Percentiles rank a stretch among this genome's conserved stretches.
Evolutionary conservation across 2,888 invertebrate genomes (phyloP).

Genomic region (Salpingus planirostris): DNA sequence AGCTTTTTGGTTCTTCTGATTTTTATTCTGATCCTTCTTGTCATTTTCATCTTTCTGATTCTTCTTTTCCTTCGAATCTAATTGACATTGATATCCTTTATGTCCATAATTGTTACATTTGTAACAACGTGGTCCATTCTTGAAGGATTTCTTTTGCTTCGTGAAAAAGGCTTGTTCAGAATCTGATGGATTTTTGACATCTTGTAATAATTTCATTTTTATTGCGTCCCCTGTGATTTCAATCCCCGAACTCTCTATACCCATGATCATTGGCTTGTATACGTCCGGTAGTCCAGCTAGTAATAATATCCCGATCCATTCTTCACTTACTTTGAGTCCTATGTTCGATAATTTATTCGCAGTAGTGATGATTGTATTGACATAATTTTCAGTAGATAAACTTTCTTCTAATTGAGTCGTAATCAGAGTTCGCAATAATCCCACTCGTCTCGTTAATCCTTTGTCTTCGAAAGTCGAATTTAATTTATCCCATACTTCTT

Average conservation of each 20-base stretch:
- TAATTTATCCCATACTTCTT: background rate
- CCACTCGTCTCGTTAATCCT: background rate
- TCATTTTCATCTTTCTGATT: no score
- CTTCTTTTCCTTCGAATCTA: no score
- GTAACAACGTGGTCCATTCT: background rate
- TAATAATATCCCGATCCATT: background rate
- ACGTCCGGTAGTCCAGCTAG: background rate
- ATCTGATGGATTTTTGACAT: no score
- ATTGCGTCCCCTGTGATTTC: background rate
- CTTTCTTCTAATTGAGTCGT: background rate
- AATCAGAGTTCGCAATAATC: background rate
- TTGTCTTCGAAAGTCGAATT: background rate
- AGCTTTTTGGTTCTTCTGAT: no score
- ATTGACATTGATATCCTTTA: no score
- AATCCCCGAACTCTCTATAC: background rate
- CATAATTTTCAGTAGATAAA: background rate
- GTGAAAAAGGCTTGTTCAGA: no score
- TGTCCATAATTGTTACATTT: no score
- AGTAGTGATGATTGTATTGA: background rate
- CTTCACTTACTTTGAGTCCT: background rate
- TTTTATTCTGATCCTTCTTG: no score
- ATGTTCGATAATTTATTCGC: background rate
- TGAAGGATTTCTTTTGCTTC: no score
- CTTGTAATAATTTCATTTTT: background rate
- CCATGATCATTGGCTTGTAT: background rate